phyloP scores from a whole-genome alignment of 2,797 vertebrate species.

The Allobates femoralis region DNA sequence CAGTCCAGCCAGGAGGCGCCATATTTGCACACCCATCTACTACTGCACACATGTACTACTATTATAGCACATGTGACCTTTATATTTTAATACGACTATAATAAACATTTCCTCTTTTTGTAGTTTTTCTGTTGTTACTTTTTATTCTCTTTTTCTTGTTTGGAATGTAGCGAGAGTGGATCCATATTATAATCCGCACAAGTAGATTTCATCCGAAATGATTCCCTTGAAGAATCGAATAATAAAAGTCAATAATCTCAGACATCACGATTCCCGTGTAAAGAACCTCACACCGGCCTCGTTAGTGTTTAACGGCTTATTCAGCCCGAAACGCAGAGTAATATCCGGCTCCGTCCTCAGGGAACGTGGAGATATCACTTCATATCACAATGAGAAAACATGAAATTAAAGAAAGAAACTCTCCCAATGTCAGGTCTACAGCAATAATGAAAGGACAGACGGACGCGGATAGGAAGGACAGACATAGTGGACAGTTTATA shows the following conservation, averaged over 20 bases:
- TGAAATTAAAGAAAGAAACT: not conserved
- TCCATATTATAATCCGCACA: conserved; percentile 42
- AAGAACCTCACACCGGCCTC: conserved; percentile 58
- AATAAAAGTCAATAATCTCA: conserved; percentile 63
- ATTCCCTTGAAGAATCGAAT: conserved; percentile 44
- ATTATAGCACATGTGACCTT: too few species aligned
- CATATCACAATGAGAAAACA: conserved; percentile 22
- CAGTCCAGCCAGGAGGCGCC: too few species aligned
- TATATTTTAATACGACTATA: not conserved
- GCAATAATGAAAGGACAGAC: not conserved
- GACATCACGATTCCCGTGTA: conserved; percentile 57
- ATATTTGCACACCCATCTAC: too few species aligned
- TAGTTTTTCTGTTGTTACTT: conserved; percentile 1
- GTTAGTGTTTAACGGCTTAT: conserved; percentile 59
- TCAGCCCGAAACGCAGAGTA: conserved; percentile 50
- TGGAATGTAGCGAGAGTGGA: not conserved
- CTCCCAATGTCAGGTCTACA: not conserved
- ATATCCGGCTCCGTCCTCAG: conserved; percentile 22
- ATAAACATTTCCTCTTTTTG: not conserved
- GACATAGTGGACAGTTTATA: not conserved
- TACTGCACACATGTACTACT: too few species aligned
- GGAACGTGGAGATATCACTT: conserved; percentile 13
- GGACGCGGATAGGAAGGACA: not conserved
- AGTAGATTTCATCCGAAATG: conserved; percentile 55
- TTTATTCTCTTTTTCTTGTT: not conserved